Base-by-base conservation (phyloP, 2,113 vertebrate species). In the Cyphomyrus discorhynchus region DNA sequence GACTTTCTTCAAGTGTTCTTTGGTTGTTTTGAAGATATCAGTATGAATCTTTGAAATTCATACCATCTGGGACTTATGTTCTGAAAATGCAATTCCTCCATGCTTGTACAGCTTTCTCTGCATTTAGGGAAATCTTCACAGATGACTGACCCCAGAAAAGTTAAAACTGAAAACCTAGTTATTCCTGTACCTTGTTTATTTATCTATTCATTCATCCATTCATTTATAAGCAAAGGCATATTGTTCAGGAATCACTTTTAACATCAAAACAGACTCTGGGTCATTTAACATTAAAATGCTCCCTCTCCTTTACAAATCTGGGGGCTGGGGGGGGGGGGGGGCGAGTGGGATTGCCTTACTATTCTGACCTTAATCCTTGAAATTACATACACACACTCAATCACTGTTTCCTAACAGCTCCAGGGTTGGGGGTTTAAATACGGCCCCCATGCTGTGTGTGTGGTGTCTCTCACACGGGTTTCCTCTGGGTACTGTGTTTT, bases 81-180 rank as follows among this genome's bases (percentile, higher is more conserved):
- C 84, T 52, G 53, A 53, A 87, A 49, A 87, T 21, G 50, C 50
- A 35, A 2, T 87, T 87, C 39, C 85, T 42, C 15, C 50, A 39
- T 27, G 4, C 27, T 87, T 31, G 50, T 39, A 27, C 17, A 21
- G 85, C 49, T 24, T 2, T 47, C 21, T 87, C 85, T 56, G 85
- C 31, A 35, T 53, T 87, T 39, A 87, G 85, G 85, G 85, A 87
- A 87, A 87, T 53, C 85, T 56, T 56, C 85, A 87, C 85, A 42
- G 50, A 8, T 39, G 49, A 53, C 49, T 39, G 47, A 86, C 27
- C 49, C 45, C 27, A 86, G 49, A 86, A 50, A 53, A 52, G 84
- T 46, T 10, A 24, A 10, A 17, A 49, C 85, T 86, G 49, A 53
- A 86, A 52, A 31, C 13, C 6, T 39, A n/a, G 85, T 52, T 47